Percentiles rank a stretch among this genome's conserved stretches.
phyloP scores from a whole-genome alignment of 2,113 vertebrate species.

The Astatoreochromis straeleni region DNA sequence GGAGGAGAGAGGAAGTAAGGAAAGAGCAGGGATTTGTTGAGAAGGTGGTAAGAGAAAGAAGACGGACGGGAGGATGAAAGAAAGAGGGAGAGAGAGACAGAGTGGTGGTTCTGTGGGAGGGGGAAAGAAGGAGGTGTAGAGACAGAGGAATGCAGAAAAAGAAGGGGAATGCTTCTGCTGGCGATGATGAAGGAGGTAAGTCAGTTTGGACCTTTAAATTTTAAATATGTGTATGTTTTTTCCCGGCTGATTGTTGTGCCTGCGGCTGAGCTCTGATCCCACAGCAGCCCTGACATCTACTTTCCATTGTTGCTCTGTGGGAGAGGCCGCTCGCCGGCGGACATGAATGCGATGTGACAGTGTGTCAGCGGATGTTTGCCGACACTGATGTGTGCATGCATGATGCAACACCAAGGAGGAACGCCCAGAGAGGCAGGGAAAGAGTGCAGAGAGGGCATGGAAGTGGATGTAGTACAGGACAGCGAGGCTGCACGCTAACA shows the following conservation, averaged over 20 bases:
- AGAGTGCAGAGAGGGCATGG: not conserved
- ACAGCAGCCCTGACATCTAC: conserved; percentile 3
- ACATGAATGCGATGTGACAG: conserved; percentile 55
- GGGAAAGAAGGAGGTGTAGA: conserved; percentile 11
- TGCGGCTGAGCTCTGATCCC: not conserved
- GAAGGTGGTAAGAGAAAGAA: not conserved
- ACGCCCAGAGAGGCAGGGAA: conserved; percentile 31
- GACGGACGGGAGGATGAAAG: conserved; percentile 13
- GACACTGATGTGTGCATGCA: conserved; percentile 43
- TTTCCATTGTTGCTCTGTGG: conserved; percentile 33
- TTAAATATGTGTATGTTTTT: not conserved
- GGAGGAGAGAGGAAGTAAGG: not conserved
- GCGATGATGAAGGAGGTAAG: conserved; percentile 23
- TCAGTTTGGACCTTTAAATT: not conserved
- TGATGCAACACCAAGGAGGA: conserved; percentile 43
- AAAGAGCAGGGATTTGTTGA: not conserved
- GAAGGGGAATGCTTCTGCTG: not conserved
- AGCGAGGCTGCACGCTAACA: not conserved
- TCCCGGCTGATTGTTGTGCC: not conserved
- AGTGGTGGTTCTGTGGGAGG: conserved; percentile 14
- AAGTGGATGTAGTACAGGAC: conserved; percentile 13
- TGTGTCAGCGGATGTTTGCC: conserved; percentile 63
- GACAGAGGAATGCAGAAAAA: conserved; percentile 41
- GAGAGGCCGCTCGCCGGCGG: conserved; percentile 23
- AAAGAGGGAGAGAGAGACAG: not conserved